Base-by-base conservation (phyloP, 2,797 vertebrate species). In the Megaceryle alcyon region DNA sequence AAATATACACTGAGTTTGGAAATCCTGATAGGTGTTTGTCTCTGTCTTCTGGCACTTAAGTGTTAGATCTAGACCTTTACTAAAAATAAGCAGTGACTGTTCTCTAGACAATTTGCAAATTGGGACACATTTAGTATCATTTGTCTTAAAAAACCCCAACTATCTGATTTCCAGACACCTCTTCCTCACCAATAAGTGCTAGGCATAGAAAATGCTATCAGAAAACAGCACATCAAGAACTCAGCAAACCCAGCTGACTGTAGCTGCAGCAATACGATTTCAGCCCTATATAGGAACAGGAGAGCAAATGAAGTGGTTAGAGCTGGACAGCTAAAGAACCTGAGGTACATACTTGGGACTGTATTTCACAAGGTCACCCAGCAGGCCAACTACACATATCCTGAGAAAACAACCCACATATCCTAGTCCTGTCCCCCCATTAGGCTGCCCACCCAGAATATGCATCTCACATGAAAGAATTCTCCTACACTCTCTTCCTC, bases 351-450 rank as follows among this genome's bases (percentile, higher is more conserved):
- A 77, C 12, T 0, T 18, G 18, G 78, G 66, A 82, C 83, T 14
- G 14, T 35, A 25, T 77, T 72, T 89, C 92, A 85, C 68, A 88
- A 86, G 89, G 85, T 94, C 91, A 89, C 39, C 3, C 60, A 82
- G 39, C 51, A 49, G 51, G 56, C 13, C 66, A 79, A 23, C 33
- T 15, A 6, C 66, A 44, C 12, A 91, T 51, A 35, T 35, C 35
- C 53, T 91, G 59, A 79, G 68, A 54, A 87, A 90, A 53, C 49
- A 86, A 12, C 44, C 37, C 90, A 82, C 87, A 23, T 6, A 89
- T 46, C 48, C 91, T 68, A 63, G 65, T 6, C 41, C 69, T 65
- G 49, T 70, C 7, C 25, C 41, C 12, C 29, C 72, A 92, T 86
- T 69, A 76, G 77, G 37, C 72, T 94, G 65, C 26, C 69, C 16